Base-by-base conservation (phyloP, 1,140 invertebrate species). In the Drosophila carrolli region DNA sequence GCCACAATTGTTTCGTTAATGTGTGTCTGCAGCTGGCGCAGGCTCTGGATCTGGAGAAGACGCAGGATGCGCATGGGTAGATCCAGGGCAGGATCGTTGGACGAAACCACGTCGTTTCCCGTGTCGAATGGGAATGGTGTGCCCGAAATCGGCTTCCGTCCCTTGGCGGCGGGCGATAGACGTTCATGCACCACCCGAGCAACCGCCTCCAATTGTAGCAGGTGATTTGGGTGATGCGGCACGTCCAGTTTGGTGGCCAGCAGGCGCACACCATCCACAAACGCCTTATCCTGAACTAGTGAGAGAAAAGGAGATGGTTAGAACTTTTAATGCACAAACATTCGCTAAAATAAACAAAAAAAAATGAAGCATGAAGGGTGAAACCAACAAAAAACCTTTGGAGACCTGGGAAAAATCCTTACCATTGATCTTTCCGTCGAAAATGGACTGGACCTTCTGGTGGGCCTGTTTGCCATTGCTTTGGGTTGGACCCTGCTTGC, bases 1-100 rank as follows among this genome's bases (percentile, higher is more conserved):
- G 95, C 94, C 3, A 99, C 98, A 89, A 99, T 96, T 4, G 96
- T 95, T 93, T 98, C 97, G 93, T 99, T 99, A 40, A 99, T 98
- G 85, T 95, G 95, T 0, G 98, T 99, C 93, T 99, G 98, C 23
- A 99, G 94, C 73, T 98, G 94, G 75, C 98, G 94, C 7, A 99
- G 93, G 92, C 99, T 97, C 84, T 97, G 96, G 75, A 99, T 96
- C 92, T 98, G 98, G 4, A 99, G 92, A 14, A 99, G 94, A 41
- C 97, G 94, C 27, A 99, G 93, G 43, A 98, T 95, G 93, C 96
- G 96, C 5, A 96, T 95, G 11, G 97, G 97, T 86, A 96, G 95
- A 76, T 97, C 96, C 55, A 96, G 82, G 71, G 95, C 93, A 46
- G 94, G 93, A 72, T 97, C 95, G 84, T 95, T 93, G 11, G 43